Percentiles rank a stretch among this genome's conserved stretches.
Evolutionary conservation across 1,140 invertebrate species (phyloP).

Genomic region (Danaus plexippus): DNA sequence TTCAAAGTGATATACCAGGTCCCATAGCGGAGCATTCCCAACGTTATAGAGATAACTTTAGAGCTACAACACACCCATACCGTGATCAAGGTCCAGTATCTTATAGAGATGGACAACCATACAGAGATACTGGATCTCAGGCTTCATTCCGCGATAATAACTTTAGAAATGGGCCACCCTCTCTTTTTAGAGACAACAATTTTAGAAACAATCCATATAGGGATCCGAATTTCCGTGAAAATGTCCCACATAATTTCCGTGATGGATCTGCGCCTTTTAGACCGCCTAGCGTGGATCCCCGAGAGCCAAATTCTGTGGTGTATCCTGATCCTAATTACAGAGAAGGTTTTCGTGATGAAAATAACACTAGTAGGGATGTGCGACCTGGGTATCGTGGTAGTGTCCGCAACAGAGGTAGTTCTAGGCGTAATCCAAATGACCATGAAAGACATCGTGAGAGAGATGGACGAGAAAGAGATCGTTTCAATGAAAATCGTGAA

Average conservation of each 20-base stretch:
- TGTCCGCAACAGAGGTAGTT: constrained; percentile 41
- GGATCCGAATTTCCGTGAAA: constrained; percentile 57
- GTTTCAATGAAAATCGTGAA: constrained; percentile 47
- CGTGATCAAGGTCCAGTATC: constrained; percentile 43
- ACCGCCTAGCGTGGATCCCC: constrained; percentile 50
- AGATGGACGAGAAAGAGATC: constrained; percentile 48
- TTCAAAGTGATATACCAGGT: constrained; percentile 49
- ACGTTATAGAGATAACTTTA: constrained; percentile 49
- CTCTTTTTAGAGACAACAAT: constrained; percentile 53
- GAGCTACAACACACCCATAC: constrained; percentile 36
- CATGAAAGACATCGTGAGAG: constrained; percentile 51
- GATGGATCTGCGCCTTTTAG: constrained; percentile 41
- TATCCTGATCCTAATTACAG: constrained; percentile 54
- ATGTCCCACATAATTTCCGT: constrained; percentile 46
- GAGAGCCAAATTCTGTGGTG: constrained; percentile 31
- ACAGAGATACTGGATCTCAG: constrained; percentile 40
- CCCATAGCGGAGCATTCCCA: constrained; percentile 45
- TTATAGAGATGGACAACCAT: constrained; percentile 54
- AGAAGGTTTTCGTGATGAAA: constrained; percentile 55
- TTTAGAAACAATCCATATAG: constrained; percentile 51
- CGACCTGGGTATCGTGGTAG: constrained; percentile 40
- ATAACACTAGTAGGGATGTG: constrained; percentile 35
- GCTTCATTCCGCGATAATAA: constrained; percentile 44
- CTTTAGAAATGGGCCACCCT: constrained; percentile 50
- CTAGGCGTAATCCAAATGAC: constrained; percentile 53